Evolutionary conservation across 1,140 invertebrate species (phyloP).

Genomic region (Battus philenor): DNA sequence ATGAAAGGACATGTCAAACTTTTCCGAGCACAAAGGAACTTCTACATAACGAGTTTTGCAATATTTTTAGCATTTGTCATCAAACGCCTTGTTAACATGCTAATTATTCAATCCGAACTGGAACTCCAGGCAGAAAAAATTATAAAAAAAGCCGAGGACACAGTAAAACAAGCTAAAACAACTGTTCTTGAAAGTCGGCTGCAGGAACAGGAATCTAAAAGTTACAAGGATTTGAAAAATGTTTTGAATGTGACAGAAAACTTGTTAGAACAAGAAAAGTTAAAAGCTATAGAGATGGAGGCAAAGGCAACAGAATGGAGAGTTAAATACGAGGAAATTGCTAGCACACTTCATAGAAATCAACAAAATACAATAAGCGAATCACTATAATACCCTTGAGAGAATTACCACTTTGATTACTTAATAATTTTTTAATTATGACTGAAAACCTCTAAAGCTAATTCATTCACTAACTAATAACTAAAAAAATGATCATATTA

Average conservation of each 20-base stretch:
- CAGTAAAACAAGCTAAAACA: constrained; percentile 46
- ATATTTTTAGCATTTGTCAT: constrained; percentile 70
- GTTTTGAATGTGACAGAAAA: constrained; percentile 34
- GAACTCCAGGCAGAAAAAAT: constrained; percentile 53
- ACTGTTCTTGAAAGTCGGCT: constrained; percentile 37
- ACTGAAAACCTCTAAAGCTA: too few relatives aligned
- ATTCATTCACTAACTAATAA: too few relatives aligned
- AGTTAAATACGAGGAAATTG: constrained; percentile 39
- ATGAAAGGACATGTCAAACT: constrained; percentile 62
- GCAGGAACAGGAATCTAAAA: constrained; percentile 17
- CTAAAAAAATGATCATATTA: too few relatives aligned
- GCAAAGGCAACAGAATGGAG: constrained; percentile 43
- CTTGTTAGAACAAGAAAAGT: constrained; percentile 36
- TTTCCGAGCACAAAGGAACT: constrained; percentile 69
- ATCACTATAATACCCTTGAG: too few relatives aligned
- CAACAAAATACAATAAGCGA: too few relatives aligned
- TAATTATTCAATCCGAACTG: constrained; percentile 64
- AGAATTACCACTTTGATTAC: too few relatives aligned
- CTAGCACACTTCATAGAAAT: too few relatives aligned
- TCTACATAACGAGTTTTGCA: constrained; percentile 67
- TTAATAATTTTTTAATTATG: too few relatives aligned
- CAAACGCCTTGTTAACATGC: constrained; percentile 53
- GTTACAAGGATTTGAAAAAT: constrained; percentile 30
- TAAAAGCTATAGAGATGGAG: constrained; percentile 39
- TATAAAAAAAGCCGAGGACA: constrained; percentile 59